Evolutionary conservation across 1,140 invertebrate genomes (phyloP).

Genomic region (Dinoponera quadriceps): DNA sequence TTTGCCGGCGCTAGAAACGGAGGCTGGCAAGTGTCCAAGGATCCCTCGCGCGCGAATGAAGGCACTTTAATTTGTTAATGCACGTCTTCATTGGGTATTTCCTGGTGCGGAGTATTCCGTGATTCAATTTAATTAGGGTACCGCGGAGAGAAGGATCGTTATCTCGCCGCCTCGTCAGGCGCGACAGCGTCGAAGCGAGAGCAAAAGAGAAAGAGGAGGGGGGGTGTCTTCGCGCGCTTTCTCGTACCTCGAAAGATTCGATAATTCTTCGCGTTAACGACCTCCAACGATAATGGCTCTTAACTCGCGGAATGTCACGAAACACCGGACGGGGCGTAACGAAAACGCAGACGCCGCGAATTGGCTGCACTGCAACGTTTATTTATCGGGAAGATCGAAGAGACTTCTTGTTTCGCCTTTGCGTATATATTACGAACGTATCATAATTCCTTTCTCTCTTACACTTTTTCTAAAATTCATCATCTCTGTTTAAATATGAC

Average conservation of each 20-base stretch:
- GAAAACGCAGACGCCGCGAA: background rate
- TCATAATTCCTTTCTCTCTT: too few relatives aligned
- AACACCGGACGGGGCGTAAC: slow-evolving; percentile 6
- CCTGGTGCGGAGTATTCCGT: slow-evolving; percentile 79
- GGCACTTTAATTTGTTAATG: slow-evolving; percentile 83
- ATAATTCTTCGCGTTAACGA: slow-evolving; percentile 57
- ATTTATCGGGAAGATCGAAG: too few relatives aligned
- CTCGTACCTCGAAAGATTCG: slow-evolving; percentile 25
- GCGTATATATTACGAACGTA: too few relatives aligned
- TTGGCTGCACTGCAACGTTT: background rate
- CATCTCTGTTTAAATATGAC: too few relatives aligned
- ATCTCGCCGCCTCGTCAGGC: slow-evolving; percentile 55
- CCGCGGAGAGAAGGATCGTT: slow-evolving; percentile 75
- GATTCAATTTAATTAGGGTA: slow-evolving; percentile 83
- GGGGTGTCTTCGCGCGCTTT: slow-evolving; percentile 34
- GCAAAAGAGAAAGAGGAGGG: background rate
- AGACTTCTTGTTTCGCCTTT: too few relatives aligned
- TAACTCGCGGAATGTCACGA: slow-evolving; percentile 41
- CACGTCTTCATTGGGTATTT: slow-evolving; percentile 82
- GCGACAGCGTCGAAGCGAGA: slow-evolving; percentile 33
- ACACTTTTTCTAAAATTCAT: too few relatives aligned
- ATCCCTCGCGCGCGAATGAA: slow-evolving; percentile 74
- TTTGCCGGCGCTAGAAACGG: slow-evolving; percentile 55
- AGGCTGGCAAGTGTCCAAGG: slow-evolving; percentile 79
- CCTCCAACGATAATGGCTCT: slow-evolving; percentile 48